These are phyloP conservation scores for Ectobius pallidus DNA, from an alignment of 2,888 invertebrate genomes.

Conservation along the genomic window DNA sequence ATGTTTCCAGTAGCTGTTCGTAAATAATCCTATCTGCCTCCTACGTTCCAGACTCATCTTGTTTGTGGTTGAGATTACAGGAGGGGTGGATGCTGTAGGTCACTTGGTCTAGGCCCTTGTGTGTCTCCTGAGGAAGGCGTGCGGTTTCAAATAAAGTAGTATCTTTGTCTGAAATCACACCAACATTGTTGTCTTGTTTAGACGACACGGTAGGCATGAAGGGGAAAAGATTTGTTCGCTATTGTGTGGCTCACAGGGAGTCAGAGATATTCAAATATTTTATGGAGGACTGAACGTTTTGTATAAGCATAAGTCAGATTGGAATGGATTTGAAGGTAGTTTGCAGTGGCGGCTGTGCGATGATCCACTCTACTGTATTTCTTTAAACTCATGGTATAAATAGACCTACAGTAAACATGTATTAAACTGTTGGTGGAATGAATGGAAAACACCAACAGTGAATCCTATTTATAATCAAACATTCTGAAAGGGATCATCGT, in stretches of 20 bases:
- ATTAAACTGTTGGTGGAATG: too few relatives aligned
- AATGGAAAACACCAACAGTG: too few relatives aligned
- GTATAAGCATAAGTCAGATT: neutral
- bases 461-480: too few relatives aligned
- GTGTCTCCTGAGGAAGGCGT: neutral
- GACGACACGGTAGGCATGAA: conserved; percentile 8
- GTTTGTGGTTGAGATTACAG: conserved; percentile 15
- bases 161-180: conserved; percentile 37
- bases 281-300: neutral
- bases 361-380: too few relatives aligned
- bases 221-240: neutral
- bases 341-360: too few relatives aligned
- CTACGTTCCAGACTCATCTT: neutral
- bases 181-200: conserved; percentile 14
- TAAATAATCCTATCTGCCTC: neutral
- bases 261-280: neutral
- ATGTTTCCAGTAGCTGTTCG: neutral
- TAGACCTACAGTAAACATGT: too few relatives aligned
- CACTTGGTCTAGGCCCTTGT: neutral
- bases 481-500: too few relatives aligned
- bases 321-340: too few relatives aligned
- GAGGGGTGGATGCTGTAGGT: conserved; percentile 3
- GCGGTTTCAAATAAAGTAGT: conserved; percentile 11
- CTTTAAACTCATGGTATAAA: too few relatives aligned
- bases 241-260: neutral